phyloP scores from a whole-genome alignment of 1,140 invertebrate species.

The Laodelphax striatellus region DNA sequence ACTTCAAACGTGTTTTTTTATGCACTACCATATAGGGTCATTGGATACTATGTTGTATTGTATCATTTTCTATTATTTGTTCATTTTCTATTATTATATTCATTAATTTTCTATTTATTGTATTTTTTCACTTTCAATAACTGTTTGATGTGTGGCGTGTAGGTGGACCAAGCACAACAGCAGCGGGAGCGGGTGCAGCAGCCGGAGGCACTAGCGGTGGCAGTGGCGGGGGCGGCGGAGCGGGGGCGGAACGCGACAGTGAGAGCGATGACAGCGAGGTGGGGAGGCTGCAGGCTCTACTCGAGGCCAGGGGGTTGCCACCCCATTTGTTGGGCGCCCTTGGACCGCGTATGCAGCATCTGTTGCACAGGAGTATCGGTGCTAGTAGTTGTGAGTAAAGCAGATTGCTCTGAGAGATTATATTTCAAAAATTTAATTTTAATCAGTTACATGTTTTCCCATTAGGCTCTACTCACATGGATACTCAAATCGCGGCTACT shows the following conservation, averaged over 20 bases:
- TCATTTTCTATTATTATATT: too few species aligned
- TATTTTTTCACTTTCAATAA: not conserved
- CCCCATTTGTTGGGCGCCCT: slow-evolving; percentile 91
- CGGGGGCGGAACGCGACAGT: slow-evolving; percentile 28
- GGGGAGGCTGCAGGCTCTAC: slow-evolving; percentile 73
- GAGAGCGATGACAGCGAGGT: slow-evolving; percentile 77
- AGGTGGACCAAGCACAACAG: not conserved
- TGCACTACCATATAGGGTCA: too few species aligned
- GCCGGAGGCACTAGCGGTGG: slow-evolving; percentile 23
- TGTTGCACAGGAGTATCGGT: slow-evolving; percentile 87
- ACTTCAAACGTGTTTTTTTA: too few species aligned
- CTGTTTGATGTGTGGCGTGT: not conserved
- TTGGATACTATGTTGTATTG: too few species aligned
- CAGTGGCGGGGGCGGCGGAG: slow-evolving; percentile 22
- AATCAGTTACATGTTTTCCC: too few species aligned
- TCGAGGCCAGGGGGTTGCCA: slow-evolving; percentile 88
- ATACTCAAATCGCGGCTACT: too few species aligned
- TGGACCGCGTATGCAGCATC: slow-evolving; percentile 93
- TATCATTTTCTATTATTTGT: too few species aligned
- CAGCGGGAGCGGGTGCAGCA: not conserved
- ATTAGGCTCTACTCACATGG: too few species aligned
- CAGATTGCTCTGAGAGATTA: too few species aligned
- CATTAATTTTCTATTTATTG: not conserved
- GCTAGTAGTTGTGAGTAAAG: slow-evolving; percentile 58
- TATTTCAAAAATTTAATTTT: not conserved